Conservation (phyloP, 2,888 invertebrate species). For the Rapana venosa region DNA sequence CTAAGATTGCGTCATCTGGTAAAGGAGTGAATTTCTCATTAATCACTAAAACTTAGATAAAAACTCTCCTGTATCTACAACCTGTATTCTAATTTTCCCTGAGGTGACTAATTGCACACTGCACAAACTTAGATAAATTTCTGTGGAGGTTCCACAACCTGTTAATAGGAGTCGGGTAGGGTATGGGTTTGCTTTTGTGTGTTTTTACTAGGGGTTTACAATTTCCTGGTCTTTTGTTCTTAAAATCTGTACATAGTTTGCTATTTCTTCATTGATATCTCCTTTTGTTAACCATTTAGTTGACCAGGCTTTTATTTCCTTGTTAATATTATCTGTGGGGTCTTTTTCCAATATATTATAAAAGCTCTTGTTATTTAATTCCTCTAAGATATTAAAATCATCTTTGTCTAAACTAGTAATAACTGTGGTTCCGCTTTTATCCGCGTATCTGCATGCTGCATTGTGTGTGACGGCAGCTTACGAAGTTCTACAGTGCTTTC, state of each 20-base stretch:
- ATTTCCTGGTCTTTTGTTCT: neutral
- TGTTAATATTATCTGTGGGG: neutral
- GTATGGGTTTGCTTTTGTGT: neutral
- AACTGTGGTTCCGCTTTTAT: neutral
- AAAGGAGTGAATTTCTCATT: too few species aligned
- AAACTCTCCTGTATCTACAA: neutral
- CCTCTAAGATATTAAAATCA: neutral
- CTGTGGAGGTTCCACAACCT: neutral
- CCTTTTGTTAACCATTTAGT: neutral
- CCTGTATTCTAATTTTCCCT: neutral
- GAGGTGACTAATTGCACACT: neutral
- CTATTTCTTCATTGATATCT: neutral
- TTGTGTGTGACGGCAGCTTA: neutral
- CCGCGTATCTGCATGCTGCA: neutral
- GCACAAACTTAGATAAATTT: conserved; percentile 1
- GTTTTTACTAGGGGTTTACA: neutral
- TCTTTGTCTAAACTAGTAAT: neutral
- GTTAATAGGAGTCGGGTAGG: neutral
- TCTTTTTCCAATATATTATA: neutral
- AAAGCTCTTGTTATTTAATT: neutral
- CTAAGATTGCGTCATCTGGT: neutral
- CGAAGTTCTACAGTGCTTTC: neutral
- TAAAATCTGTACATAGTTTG: neutral
- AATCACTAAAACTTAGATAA: too few species aligned
- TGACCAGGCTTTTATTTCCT: neutral